phyloP scores from a whole-genome alignment of 53 echinoderm and acorn worm genomes.

The Antedon mediterranea region DNA sequence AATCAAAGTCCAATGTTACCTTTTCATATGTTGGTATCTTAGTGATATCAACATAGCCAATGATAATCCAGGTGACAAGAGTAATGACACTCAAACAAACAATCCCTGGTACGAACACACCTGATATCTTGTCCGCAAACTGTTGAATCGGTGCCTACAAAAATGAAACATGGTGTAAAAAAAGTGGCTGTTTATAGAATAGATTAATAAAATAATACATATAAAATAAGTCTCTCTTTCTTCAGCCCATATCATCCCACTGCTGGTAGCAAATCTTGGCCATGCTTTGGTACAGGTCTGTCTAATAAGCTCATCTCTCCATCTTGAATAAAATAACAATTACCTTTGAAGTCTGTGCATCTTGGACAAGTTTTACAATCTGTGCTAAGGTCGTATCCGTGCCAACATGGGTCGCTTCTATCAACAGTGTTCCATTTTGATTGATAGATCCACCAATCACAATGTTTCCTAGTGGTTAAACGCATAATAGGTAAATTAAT shows the following conservation, averaged over 20 bases:
- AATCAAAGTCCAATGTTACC: no score
- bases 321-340: no score
- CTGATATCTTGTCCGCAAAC: conserved; percentile 89
- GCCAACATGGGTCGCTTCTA: conserved; percentile 88
- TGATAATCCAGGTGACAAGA: conserved; percentile 51
- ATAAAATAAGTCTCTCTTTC: no score
- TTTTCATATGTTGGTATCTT: background rate
- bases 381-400: conserved; percentile 77
- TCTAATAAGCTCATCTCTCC: no score
- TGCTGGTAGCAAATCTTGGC: no score
- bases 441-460: conserved; percentile 96
- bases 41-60: conserved; percentile 43
- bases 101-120: conserved; percentile 79
- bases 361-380: conserved; percentile 81
- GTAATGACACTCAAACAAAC: conserved; percentile 47
- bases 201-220: no score
- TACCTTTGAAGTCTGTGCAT: conserved; percentile 97
- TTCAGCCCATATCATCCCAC: no score
- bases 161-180: background rate
- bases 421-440: conserved; percentile 63
- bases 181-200: no score
- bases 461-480: conserved; percentile 27
- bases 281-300: no score
- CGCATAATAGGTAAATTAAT: background rate
- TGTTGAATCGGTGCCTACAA: conserved; percentile 95